phyloP scores from a whole-genome alignment of 2,797 vertebrate species.

The Alca torda region DNA sequence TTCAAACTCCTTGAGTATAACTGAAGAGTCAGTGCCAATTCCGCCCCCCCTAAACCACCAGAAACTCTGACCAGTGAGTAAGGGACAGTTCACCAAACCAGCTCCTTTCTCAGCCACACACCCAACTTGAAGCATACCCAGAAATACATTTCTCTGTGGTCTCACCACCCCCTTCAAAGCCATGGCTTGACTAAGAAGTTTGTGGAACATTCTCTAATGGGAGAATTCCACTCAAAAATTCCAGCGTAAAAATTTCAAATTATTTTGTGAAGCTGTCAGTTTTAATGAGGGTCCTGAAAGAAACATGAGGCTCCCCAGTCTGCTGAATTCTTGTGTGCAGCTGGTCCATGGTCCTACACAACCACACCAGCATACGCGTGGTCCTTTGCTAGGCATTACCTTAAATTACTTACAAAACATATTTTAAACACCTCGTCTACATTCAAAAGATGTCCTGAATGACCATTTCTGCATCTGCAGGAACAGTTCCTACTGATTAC shows the following conservation, averaged over 20 bases:
- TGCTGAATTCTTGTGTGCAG: neutral
- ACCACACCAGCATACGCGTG: neutral
- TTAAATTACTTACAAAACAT: neutral
- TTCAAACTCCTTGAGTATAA: neutral
- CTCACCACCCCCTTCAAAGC: neutral
- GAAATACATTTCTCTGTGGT: neutral
- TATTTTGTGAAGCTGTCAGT: neutral
- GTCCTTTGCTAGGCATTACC: neutral
- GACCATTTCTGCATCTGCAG: neutral
- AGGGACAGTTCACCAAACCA: neutral
- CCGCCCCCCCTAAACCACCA: neutral
- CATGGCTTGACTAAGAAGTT: neutral
- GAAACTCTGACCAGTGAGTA: neutral
- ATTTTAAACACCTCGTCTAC: neutral
- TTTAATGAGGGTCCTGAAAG: neutral
- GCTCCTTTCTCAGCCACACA: neutral
- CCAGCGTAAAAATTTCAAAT: neutral
- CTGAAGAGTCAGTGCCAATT: neutral
- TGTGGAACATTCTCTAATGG: neutral
- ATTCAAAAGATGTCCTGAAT: neutral
- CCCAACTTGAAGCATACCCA: neutral
- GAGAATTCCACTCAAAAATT: neutral
- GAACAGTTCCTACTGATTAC: neutral
- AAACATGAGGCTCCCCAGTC: neutral
- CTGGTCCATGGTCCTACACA: neutral